Conservation (phyloP, 2,113 vertebrate species). For the Nerophis lumbriciformis region DNA sequence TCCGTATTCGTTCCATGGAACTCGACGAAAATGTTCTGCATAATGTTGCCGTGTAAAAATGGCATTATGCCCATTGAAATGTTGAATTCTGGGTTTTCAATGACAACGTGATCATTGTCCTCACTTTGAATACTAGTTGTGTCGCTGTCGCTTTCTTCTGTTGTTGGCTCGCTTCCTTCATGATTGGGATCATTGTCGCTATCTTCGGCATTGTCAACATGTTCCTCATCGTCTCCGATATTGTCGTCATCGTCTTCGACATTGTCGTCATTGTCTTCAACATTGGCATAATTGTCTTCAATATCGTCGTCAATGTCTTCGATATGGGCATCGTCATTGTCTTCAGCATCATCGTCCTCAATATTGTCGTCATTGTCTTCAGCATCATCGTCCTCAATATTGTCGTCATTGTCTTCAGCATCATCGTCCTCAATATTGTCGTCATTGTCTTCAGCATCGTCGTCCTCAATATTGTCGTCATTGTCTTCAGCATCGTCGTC, state of each 20-base stretch:
- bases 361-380: too few species aligned
- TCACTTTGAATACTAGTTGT: neutral
- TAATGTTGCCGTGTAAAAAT: neutral
- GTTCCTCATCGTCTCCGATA: neutral
- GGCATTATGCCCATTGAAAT: conserved; percentile 6
- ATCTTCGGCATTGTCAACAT: neutral
- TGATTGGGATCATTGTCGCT: neutral
- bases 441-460: neutral
- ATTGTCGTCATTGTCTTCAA: neutral
- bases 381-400: neutral
- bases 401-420: neutral
- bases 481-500: neutral
- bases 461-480: neutral
- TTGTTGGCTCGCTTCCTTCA: too few species aligned
- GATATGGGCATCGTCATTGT: neutral
- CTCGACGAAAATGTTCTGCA: conserved; percentile 1
- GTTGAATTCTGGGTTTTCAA: conserved; percentile 3
- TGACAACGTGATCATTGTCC: neutral
- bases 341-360: neutral
- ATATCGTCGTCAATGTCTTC: too few species aligned
- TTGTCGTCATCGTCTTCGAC: neutral
- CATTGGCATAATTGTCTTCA: too few species aligned
- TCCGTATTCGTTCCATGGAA: neutral
- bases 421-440: neutral
- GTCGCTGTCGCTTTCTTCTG: neutral